phyloP scores from a whole-genome alignment of 2,888 invertebrate species.

The Alloscopus bannaensis region DNA sequence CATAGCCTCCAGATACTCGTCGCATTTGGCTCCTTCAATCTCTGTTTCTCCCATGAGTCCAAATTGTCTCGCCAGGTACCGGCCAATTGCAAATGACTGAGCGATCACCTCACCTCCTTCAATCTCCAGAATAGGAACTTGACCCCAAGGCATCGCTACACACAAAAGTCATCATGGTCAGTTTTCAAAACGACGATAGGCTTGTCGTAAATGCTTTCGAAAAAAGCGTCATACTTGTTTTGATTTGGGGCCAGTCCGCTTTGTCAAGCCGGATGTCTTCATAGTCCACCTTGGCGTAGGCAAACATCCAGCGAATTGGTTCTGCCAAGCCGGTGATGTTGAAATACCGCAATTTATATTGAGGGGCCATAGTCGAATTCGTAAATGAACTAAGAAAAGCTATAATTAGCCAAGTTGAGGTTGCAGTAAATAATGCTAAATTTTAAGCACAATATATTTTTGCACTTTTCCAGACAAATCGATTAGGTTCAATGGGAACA shows the following conservation, averaged over 20 bases:
- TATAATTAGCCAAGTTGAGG: too few species aligned
- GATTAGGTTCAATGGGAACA: too few species aligned
- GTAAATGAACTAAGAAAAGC: too few species aligned
- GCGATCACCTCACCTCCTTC: constrained; percentile 7
- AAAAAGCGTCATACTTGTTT: constrained; percentile 33
- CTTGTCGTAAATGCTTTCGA: background rate
- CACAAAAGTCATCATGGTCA: background rate
- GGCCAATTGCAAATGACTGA: constrained; percentile 22
- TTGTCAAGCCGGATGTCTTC: constrained; percentile 44
- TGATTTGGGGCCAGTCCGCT: constrained; percentile 43
- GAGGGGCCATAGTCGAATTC: constrained; percentile 21
- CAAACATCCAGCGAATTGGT: constrained; percentile 44
- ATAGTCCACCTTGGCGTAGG: constrained; percentile 40
- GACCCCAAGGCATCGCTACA: constrained; percentile 27
- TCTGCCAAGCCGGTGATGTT: constrained; percentile 33
- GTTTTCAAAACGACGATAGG: background rate
- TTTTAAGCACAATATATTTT: too few species aligned
- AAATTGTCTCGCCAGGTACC: constrained; percentile 17
- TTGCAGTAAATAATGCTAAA: too few species aligned
- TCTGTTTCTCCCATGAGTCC: constrained; percentile 27
- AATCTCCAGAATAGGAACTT: constrained; percentile 22
- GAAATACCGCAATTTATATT: constrained; percentile 37
- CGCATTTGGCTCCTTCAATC: constrained; percentile 29
- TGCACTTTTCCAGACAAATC: too few species aligned
- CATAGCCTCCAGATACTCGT: constrained; percentile 24